These are phyloP conservation scores for Grallaria varia DNA, from an alignment of 2,113 vertebrate species.

Conservation along the genomic window DNA sequence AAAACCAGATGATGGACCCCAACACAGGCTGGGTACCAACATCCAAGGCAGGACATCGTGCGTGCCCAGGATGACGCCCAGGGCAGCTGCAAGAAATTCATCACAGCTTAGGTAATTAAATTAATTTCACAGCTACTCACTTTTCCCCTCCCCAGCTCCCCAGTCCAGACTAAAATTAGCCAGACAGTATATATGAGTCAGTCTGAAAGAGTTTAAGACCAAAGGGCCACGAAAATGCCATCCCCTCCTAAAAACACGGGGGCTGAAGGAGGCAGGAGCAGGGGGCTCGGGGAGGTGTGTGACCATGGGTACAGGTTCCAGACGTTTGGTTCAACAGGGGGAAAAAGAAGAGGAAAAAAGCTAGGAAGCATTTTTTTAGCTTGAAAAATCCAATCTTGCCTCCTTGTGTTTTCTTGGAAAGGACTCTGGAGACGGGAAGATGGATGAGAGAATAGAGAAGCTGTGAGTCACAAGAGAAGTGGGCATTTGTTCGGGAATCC, in stretches of 20 bases:
- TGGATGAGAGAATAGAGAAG: background rate
- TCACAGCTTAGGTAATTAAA: constrained; percentile 47
- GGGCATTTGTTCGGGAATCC: background rate
- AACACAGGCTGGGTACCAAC: background rate
- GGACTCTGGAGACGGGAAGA: background rate
- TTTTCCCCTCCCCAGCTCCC: constrained; percentile 10
- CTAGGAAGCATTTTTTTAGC: background rate
- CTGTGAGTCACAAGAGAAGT: background rate
- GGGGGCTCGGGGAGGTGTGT: background rate
- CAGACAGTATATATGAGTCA: constrained; percentile 50
- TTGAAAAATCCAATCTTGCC: background rate
- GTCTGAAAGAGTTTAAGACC: constrained; percentile 31
- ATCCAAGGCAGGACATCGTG: background rate
- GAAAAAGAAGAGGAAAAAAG: background rate
- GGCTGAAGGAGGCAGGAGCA: background rate
- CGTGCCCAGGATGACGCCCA: background rate
- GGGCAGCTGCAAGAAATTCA: constrained; percentile 33
- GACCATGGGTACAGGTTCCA: background rate
- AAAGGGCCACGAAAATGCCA: background rate
- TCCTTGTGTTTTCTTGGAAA: background rate
- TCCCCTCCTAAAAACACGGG: background rate
- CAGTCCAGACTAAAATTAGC: constrained; percentile 61
- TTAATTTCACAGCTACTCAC: constrained; percentile 56
- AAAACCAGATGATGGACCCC: background rate
- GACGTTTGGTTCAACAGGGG: accelerated